Evolutionary conservation across 2,113 vertebrate species (phyloP).

Genomic region (Cololabis saira): DNA sequence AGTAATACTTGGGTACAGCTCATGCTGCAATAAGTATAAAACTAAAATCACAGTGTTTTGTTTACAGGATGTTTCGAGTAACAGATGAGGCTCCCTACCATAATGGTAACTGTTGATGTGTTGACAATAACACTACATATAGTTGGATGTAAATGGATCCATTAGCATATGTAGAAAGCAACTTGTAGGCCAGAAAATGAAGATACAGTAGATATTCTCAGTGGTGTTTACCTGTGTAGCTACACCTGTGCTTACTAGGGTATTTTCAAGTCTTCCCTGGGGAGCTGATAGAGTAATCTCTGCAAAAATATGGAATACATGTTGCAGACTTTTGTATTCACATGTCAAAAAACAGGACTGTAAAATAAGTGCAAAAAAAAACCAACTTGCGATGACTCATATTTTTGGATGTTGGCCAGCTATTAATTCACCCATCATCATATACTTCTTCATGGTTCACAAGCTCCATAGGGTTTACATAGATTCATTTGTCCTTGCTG

Average conservation of each 20-base stretch:
- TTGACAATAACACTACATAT: too few relatives aligned
- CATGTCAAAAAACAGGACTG: background rate
- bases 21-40: too few relatives aligned
- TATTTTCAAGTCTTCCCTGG: background rate
- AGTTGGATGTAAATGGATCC: too few relatives aligned
- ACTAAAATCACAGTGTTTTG: too few relatives aligned
- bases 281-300: background rate
- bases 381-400: background rate
- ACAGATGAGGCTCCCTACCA: too few relatives aligned
- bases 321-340: background rate
- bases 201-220: too few relatives aligned
- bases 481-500: constrained; percentile 18
- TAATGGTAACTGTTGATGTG: too few relatives aligned
- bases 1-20: too few relatives aligned
- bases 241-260: background rate
- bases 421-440: background rate
- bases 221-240: background rate
- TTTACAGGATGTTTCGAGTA: too few relatives aligned
- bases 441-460: background rate
- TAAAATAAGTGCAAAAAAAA: background rate
- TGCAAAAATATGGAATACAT: background rate
- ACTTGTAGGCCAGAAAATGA: too few relatives aligned
- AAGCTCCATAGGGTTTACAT: background rate
- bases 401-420: background rate
- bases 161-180: too few relatives aligned